phyloP scores from a whole-genome alignment of 2,113 vertebrate genomes.

The Ia io region DNA sequence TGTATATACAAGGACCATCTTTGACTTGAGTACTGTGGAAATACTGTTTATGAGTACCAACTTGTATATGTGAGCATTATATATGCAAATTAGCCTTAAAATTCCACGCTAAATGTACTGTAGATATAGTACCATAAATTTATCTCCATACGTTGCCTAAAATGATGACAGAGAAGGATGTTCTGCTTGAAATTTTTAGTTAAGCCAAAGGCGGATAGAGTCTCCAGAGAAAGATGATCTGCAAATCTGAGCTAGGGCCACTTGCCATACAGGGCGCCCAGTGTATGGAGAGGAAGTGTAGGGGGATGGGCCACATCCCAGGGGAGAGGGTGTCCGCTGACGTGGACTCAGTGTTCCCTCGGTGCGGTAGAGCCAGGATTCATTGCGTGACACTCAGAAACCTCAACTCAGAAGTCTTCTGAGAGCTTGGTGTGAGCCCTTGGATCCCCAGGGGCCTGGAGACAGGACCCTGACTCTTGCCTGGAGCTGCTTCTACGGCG shows the following conservation, averaged over 20 bases:
- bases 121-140: neutral
- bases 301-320: neutral
- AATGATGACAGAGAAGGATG: neutral
- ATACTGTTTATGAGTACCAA: constrained; percentile 3
- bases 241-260: neutral
- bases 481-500: neutral
- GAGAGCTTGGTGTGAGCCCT: neutral
- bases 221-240: neutral
- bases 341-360: neutral
- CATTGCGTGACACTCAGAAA: neutral
- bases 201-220: neutral
- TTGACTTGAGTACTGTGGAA: constrained; percentile 2
- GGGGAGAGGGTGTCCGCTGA: neutral
- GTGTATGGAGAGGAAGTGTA: neutral
- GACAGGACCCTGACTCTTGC: neutral
- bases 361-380: neutral
- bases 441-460: neutral
- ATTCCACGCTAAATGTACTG: neutral
- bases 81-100: constrained; percentile 40
- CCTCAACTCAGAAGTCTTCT: neutral
- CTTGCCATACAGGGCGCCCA: neutral
- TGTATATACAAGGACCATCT: neutral
- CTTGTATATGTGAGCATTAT: constrained; percentile 14
- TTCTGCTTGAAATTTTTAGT: constrained; percentile 7
- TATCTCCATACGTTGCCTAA: constrained; percentile 40